These are phyloP conservation scores for Odocoileus hemionus DNA, from an alignment of 2,113 vertebrate genomes.

Conservation along the genomic window DNA sequence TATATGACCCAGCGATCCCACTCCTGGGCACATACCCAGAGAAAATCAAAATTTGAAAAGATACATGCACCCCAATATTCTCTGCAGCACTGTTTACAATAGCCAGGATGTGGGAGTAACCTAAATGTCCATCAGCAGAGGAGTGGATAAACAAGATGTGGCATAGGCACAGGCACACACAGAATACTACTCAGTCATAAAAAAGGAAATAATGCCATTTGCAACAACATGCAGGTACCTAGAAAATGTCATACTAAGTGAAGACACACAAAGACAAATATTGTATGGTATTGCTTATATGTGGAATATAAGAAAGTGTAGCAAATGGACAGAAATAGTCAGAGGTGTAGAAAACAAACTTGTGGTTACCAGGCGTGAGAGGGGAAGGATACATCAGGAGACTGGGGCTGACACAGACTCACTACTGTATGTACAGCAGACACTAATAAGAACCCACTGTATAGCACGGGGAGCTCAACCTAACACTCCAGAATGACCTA, in stretches of 20 bases:
- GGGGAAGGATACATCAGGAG: not conserved
- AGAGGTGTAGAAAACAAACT: not conserved
- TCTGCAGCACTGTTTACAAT: not conserved
- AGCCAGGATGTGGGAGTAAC: not conserved
- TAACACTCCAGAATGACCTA: not conserved
- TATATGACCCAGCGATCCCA: not conserved
- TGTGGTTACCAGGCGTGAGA: not conserved
- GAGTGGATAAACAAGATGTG: not conserved
- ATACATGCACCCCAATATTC: not conserved
- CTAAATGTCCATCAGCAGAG: not conserved
- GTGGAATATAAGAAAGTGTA: not conserved
- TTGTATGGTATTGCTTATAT: not conserved
- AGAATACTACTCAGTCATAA: not conserved
- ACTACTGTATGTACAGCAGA: not conserved
- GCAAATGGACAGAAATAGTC: not conserved
- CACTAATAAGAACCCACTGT: not conserved
- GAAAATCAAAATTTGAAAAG: not conserved
- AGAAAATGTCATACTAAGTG: not conserved
- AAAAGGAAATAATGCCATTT: not conserved
- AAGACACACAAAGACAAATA: not conserved
- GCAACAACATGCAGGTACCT: not conserved
- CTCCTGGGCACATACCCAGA: not conserved
- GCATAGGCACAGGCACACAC: not conserved
- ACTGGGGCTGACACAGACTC: not conserved
- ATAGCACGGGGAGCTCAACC: not conserved